Evolutionary conservation across 2,888 invertebrate species (phyloP).

Genomic region (Teinopalpus imperialis): DNA sequence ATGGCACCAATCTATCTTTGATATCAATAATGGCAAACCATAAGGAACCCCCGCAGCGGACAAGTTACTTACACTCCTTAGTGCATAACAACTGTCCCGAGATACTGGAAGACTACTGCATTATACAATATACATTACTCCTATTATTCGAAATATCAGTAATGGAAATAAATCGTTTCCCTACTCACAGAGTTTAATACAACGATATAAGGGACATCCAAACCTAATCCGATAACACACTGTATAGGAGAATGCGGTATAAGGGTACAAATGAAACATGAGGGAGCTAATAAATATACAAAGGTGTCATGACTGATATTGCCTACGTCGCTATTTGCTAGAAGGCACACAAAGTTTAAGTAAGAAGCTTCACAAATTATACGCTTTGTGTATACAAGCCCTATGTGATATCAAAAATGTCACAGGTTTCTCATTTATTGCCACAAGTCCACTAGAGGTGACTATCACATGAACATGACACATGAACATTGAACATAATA

Average conservation of each 20-base stretch:
- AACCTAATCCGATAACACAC: constrained; percentile 32
- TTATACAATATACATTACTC: constrained; percentile 71
- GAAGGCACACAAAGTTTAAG: constrained; percentile 82
- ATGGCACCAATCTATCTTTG: constrained; percentile 83
- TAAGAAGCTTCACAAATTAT: constrained; percentile 77
- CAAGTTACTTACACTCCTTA: constrained; percentile 49
- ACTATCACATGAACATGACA: constrained; percentile 36
- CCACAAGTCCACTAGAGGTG: constrained; percentile 31
- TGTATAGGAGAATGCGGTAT: constrained; percentile 45
- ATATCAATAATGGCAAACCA: constrained; percentile 81
- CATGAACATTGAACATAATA: constrained; percentile 69
- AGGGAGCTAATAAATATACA: constrained; percentile 27
- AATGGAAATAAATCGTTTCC: constrained; percentile 49
- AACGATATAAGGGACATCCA: constrained; percentile 45
- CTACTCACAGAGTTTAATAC: constrained; percentile 47
- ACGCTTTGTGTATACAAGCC: constrained; percentile 42
- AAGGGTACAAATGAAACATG: background rate
- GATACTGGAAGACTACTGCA: constrained; percentile 80
- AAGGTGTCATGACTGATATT: constrained; percentile 69
- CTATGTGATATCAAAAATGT: constrained; percentile 31
- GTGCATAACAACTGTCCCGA: constrained; percentile 60
- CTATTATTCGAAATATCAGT: constrained; percentile 63
- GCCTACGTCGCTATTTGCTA: constrained; percentile 79
- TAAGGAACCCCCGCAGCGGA: constrained; percentile 76
- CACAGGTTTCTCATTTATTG: constrained; percentile 31